Conservation (phyloP, 2,888 invertebrate genomes). For the Thymelicus sylvestris region DNA sequence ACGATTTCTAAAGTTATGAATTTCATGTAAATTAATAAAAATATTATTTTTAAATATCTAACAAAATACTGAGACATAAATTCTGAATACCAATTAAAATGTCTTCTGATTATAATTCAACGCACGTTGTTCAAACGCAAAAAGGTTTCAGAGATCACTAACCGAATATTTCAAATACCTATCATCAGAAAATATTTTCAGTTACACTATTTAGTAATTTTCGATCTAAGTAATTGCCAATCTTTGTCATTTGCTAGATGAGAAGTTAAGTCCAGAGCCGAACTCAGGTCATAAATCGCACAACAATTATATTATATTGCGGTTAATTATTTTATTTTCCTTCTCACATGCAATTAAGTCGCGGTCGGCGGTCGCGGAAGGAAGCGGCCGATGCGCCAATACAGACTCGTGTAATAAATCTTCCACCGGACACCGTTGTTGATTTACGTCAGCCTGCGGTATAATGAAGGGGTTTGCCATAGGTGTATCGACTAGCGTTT, state of each 20-base stretch:
- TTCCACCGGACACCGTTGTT: constrained; percentile 55
- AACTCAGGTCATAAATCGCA: constrained; percentile 15
- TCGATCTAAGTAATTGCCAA: no score
- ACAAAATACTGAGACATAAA: no score
- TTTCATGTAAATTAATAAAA: no score
- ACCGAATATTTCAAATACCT: not conserved
- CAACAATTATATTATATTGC: constrained; percentile 45
- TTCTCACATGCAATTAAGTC: constrained; percentile 62
- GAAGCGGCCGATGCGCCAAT: constrained; percentile 50
- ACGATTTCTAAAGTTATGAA: no score
- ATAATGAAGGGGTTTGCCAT: constrained; percentile 48
- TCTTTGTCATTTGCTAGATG: no score
- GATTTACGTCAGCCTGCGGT: constrained; percentile 60
- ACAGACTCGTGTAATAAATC: constrained; percentile 55
- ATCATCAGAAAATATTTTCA: no score
- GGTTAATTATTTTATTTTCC: constrained; percentile 66
- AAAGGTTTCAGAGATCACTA: not conserved
- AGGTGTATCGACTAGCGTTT: constrained; percentile 9
- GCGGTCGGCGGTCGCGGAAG: constrained; percentile 43
- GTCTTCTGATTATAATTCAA: not conserved
- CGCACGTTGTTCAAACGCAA: not conserved
- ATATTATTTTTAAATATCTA: no score
- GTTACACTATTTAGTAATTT: no score
- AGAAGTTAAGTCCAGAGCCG: no score
- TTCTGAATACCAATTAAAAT: not conserved